Percentiles rank a stretch among this genome's conserved stretches.
Conservation (phyloP, 1,140 invertebrate species). For the Drosophila rufa region DNA sequence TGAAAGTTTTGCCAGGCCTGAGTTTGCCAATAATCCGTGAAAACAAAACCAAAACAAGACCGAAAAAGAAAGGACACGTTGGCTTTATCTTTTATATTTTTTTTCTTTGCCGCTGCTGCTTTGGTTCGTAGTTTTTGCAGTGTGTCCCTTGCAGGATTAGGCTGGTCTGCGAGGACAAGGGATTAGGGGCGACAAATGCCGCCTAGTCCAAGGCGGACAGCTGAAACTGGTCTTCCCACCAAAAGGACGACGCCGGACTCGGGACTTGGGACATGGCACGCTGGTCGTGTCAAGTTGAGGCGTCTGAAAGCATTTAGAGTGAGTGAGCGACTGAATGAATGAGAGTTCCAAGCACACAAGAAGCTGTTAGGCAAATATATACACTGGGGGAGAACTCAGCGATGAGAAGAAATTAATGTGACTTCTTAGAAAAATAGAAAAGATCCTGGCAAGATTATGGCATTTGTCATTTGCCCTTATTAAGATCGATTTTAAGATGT, state of each 20-base stretch:
- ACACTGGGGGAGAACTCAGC: conserved; percentile 18
- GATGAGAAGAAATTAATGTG: not conserved
- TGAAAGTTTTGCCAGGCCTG: conserved; percentile 66
- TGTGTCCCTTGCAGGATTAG: conserved; percentile 57
- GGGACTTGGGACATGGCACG: conserved; percentile 14
- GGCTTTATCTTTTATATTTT: conserved; percentile 4
- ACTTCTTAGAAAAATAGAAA: too few species aligned
- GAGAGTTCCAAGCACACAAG: conserved; percentile 59
- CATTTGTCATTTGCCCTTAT: too few species aligned
- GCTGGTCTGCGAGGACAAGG: conserved; percentile 51
- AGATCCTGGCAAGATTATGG: too few species aligned
- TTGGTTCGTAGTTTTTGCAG: conserved; percentile 54
- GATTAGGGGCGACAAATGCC: conserved; percentile 61
- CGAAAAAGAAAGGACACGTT: conserved; percentile 21
- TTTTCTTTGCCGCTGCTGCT: conserved; percentile 10
- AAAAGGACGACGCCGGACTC: not conserved
- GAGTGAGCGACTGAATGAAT: conserved; percentile 61
- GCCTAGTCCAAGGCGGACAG: conserved; percentile 38
- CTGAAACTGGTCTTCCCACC: conserved; percentile 10
- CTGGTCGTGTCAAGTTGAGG: conserved; percentile 41
- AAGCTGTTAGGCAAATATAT: conserved; percentile 73
- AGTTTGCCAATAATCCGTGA: conserved; percentile 75
- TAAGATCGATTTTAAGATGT: too few species aligned
- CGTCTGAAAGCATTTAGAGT: conserved; percentile 72
- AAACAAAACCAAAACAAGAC: conserved; percentile 72